Evolutionary conservation across 2,888 invertebrate species (phyloP).

Genomic region (Drosophila histrio): DNA sequence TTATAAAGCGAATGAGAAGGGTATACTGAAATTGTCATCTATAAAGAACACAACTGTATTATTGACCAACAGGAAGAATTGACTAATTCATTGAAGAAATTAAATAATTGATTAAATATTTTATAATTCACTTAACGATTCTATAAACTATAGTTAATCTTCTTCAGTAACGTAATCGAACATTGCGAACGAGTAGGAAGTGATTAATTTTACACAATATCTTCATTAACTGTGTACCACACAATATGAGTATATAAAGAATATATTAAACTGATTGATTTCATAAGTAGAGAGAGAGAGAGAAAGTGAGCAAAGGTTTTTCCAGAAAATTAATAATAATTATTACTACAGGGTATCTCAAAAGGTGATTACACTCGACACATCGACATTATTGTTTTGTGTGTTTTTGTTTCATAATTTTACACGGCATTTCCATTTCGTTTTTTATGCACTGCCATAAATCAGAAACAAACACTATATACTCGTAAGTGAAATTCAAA

Average conservation of each 20-base stretch:
- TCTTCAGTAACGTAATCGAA: no score
- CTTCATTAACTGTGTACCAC: no score
- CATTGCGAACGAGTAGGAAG: no score
- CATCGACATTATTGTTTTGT: not conserved
- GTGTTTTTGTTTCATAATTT: conserved; percentile 34
- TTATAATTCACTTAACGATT: no score
- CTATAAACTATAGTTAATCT: no score
- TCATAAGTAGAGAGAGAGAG: no score
- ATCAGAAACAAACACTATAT: conserved; percentile 32
- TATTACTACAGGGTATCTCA: not conserved
- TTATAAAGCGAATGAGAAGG: not conserved
- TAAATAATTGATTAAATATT: no score
- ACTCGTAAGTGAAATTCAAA: conserved; percentile 46
- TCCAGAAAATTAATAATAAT: not conserved
- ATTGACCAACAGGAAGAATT: no score
- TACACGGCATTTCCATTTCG: conserved; percentile 15
- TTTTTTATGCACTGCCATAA: conserved; percentile 43
- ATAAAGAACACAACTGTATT: not conserved
- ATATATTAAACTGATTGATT: no score
- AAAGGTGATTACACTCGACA: not conserved
- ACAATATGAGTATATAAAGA: no score
- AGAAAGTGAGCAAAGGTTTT: not conserved
- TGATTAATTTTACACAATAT: no score
- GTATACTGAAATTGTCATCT: not conserved
- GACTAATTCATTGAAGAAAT: no score